Evolutionary conservation across 2,888 invertebrate species (phyloP), one percentile per base, ranked within the genome.

Genomic region (Neoitamus cyanurus): DNA sequence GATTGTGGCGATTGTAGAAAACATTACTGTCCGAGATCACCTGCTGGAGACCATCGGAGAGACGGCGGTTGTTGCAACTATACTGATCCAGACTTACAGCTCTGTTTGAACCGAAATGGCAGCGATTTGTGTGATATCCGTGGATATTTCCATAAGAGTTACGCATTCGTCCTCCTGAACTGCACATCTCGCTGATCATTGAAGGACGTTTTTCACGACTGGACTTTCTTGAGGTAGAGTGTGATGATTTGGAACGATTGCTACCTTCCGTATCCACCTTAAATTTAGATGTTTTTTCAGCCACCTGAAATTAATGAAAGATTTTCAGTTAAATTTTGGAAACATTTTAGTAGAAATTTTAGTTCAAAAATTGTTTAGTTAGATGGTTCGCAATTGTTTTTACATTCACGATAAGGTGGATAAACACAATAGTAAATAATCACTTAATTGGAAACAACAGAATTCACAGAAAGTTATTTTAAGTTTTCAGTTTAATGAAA

Each of bases 211-310:
- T 93, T 88, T 95, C 95, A 20, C 94, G 92, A 86, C 94, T 94
- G 7, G 94, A 94, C 89, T 95, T 95, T 20, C 94, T 90, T 28
- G 94, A 94, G n/a, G 94, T 94, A 0, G 94, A 94, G 89, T 94
- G 91, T 36, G 90, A 90, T n/a, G 90, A 94, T 88, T 94, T 94
- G 88, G 93, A 94, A 3, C 94, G 90, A 28, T 91, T 90, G 87
- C 92, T 92, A 84, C 94, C 93, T 88, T 95, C 95, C 0, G 95
- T 95, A 42, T 95, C 94, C 87, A 95, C 95, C 90, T 95, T 95
- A 89, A 95, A 95, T 89, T 95, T 95, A 48, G 95, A 92, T 1
- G 95, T 93, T 89, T 94, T 94, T 89, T 95, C 95, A 86, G 95
- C 93, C 36, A 93, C 92, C 88, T 93, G 85, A 2, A 86, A 87